Percentiles rank a stretch among this genome's conserved stretches.
phyloP scores from a whole-genome alignment of 2,797 vertebrate species.

The Rhadinocentrus ornatus region DNA sequence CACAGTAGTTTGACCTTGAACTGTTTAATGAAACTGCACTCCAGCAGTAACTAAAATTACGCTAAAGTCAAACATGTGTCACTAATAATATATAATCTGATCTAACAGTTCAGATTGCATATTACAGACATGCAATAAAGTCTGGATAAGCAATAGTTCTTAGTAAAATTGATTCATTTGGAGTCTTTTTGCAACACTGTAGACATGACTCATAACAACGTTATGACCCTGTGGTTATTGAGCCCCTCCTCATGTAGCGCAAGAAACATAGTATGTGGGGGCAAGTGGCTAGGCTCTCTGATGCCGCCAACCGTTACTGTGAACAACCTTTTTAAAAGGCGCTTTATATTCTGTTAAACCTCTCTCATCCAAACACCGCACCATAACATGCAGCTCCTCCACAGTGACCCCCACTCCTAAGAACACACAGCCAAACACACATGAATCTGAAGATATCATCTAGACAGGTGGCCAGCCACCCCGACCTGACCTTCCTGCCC shows the following conservation, averaged over 20 bases:
- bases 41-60: neutral
- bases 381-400: slow-evolving; percentile 23
- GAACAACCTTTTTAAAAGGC: slow-evolving; percentile 61
- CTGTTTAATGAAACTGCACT: neutral
- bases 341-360: slow-evolving; percentile 71
- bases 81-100: neutral
- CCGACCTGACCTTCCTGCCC: slow-evolving; percentile 79
- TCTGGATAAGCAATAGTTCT: neutral
- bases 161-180: slow-evolving; percentile 7
- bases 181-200: slow-evolving; percentile 10
- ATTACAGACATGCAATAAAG: neutral
- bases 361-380: slow-evolving; percentile 18
- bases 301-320: slow-evolving; percentile 66
- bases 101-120: neutral
- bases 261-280: slow-evolving; percentile 24
- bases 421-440: slow-evolving; percentile 56
- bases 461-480: slow-evolving; percentile 86
- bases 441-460: slow-evolving; percentile 77
- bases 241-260: slow-evolving; percentile 55
- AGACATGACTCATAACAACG: slow-evolving; percentile 20
- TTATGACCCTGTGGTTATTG: slow-evolving; percentile 36
- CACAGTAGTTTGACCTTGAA: neutral
- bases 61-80: neutral
- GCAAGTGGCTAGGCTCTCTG: slow-evolving; percentile 31
- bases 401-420: slow-evolving; percentile 19